Percentiles rank a stretch among this genome's conserved stretches.
These are phyloP conservation scores for Ferrisia virgata DNA, from an alignment of 2,888 invertebrate genomes.

Conservation along the genomic window DNA sequence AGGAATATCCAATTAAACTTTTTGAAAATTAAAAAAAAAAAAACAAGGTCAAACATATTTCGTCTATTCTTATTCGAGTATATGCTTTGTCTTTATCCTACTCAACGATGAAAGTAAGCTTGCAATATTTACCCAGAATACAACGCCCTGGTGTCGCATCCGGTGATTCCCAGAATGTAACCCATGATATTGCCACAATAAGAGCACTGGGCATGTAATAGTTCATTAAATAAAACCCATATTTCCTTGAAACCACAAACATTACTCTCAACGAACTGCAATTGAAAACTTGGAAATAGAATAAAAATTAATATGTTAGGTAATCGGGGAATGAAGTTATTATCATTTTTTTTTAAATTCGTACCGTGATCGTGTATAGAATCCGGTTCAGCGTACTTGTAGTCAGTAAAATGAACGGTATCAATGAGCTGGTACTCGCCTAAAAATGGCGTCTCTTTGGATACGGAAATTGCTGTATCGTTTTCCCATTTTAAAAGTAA, in stretches of 20 bases:
- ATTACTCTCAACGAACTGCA: constrained; percentile 76
- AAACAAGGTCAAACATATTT: no score
- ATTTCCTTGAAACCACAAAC: constrained; percentile 73
- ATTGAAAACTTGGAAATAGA: constrained; percentile 66
- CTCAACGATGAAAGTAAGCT: no score
- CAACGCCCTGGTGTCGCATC: constrained; percentile 79
- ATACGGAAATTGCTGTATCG: not conserved
- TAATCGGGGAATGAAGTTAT: not conserved
- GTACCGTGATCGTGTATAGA: constrained; percentile 25
- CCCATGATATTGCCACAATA: constrained; percentile 82
- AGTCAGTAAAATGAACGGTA: not conserved
- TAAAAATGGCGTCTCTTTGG: constrained; percentile 26
- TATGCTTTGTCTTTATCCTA: no score
- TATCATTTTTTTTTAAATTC: not conserved
- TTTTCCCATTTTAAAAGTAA: constrained; percentile 41
- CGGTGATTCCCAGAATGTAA: constrained; percentile 83
- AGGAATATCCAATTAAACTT: no score
- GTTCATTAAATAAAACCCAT: constrained; percentile 82
- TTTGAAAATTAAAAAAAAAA: no score
- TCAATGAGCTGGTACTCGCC: constrained; percentile 27
- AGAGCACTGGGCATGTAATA: constrained; percentile 83
- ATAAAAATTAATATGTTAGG: constrained; percentile 39
- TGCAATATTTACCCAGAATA: constrained; percentile 62
- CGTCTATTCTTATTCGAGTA: no score
- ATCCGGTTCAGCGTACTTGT: constrained; percentile 30